A percentile compares a stretch with the other conserved stretches of the same genome.
Evolutionary conservation across 2,888 invertebrate genomes (phyloP).

Genomic region (Acrobasis consociella): DNA sequence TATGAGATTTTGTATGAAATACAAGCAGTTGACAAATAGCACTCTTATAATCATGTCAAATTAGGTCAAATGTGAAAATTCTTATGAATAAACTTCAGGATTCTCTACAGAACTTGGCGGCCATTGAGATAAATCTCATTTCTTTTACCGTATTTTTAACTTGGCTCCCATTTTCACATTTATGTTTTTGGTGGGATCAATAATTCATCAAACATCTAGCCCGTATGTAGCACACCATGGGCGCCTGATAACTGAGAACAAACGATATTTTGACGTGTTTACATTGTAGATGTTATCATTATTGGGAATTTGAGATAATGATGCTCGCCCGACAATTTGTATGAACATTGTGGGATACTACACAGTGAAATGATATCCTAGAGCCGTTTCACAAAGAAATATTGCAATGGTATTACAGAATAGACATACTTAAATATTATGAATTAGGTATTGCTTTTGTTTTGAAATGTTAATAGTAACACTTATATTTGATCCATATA

Average conservation of each 20-base stretch:
- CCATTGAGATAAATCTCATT: no score
- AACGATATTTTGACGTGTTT: conserved; percentile 23
- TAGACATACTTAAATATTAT: not conserved
- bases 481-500: no score
- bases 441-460: not conserved
- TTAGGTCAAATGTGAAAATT: no score
- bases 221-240: conserved; percentile 2
- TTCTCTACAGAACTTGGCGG: no score
- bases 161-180: no score
- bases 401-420: not conserved
- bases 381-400: not conserved
- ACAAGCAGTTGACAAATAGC: no score
- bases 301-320: conserved; percentile 19
- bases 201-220: not conserved
- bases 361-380: not conserved
- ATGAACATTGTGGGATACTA: not conserved
- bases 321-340: conserved; percentile 9
- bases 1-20: no score
- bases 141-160: no score
- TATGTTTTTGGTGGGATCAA: no score
- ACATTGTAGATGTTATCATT: conserved; percentile 28
- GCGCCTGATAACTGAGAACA: conserved; percentile 13
- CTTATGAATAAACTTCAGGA: no score
- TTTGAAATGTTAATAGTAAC: no score
- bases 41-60: no score